Conservation (phyloP, 1,140 invertebrate species). For the Cyclargus thomasi region DNA sequence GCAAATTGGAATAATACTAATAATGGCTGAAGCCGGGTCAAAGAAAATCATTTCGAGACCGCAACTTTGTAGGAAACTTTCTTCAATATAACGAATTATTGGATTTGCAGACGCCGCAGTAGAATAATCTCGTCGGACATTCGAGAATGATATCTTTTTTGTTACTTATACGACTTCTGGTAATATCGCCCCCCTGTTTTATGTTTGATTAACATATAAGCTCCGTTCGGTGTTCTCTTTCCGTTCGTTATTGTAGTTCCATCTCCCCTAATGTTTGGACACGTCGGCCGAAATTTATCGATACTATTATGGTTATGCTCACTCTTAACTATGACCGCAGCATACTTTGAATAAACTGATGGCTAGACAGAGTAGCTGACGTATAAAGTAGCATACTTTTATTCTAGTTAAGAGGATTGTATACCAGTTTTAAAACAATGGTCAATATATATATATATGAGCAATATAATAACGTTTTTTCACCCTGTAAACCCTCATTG, state of each 20-base stretch:
- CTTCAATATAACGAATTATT: constrained; percentile 72
- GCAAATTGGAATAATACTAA: constrained; percentile 56
- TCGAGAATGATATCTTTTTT: constrained; percentile 54
- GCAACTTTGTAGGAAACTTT: constrained; percentile 63
- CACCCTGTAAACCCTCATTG: too few species aligned
- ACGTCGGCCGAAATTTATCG: constrained; percentile 12
- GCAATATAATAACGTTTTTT: too few species aligned
- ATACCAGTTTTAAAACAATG: too few species aligned
- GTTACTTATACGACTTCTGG: constrained; percentile 40
- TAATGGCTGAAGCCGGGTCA: constrained; percentile 53
- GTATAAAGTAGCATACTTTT: too few species aligned
- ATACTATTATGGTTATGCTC: background rate
- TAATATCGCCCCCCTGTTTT: constrained; percentile 41
- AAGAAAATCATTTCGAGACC: constrained; percentile 61
- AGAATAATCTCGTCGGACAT: constrained; percentile 59
- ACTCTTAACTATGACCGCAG: background rate
- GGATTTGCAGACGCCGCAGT: constrained; percentile 56
- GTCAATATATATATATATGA: too few species aligned
- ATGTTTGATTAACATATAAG: constrained; percentile 45
- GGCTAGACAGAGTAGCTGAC: too few species aligned
- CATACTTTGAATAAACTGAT: background rate
- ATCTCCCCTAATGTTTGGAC: constrained; percentile 22
- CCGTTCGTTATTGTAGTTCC: constrained; percentile 29
- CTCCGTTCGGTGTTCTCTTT: constrained; percentile 28
- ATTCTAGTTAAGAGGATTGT: too few species aligned